Base-by-base conservation (phyloP, 2,797 vertebrate genomes). In the Mergus octosetaceus region DNA sequence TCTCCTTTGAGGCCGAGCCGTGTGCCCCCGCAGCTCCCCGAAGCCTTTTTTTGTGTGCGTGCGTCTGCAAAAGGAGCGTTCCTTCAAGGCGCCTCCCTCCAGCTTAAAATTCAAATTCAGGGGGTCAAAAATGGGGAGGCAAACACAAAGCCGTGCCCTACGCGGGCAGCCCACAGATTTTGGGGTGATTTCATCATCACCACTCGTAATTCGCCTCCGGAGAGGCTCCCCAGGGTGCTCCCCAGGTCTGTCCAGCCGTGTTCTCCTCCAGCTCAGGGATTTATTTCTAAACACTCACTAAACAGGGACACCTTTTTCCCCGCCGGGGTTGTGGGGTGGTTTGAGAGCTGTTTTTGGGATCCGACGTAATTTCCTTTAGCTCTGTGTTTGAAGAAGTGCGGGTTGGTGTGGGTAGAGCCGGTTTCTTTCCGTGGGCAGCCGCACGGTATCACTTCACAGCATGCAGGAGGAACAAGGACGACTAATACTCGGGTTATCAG, bases 91-190 rank as follows among this genome's bases (percentile, higher is more conserved):
- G 4, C 15, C 28, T 32, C 15, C 54, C 58, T 69, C 43, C 8
- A 5, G n/a, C 9, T 43, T 28, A 2, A 11, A 83, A 21, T 25
- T 28, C n/a, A 9, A 25, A 11, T 76, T 60, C 34, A 2, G 7
- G 3, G 3, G 21, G 8, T 2, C 51, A 45, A 19, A 61, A 60
- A 64, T 11, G 24, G 27, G 64, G 47, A 45, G 45, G 47, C 21
- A 47, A 47, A 45, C 45, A 45, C 45, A 45, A 2, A 45, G 45
- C 45, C 20, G 43, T 27, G 3, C 41, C 24, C 1, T 1, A 3
- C 10, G 1, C 0, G 6, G 6, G 0, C 62, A 51, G 43, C 36
- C 27, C 0, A 0, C 6, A 5, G 36, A 3, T 11, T 56, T 66
- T 53, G 0, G 10, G 70, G 47, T 25, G 47, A 25, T 49, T 49